These are phyloP conservation scores for Dusona sp. DNA, from an alignment of 2,888 invertebrate genomes.

Conservation along the genomic window DNA sequence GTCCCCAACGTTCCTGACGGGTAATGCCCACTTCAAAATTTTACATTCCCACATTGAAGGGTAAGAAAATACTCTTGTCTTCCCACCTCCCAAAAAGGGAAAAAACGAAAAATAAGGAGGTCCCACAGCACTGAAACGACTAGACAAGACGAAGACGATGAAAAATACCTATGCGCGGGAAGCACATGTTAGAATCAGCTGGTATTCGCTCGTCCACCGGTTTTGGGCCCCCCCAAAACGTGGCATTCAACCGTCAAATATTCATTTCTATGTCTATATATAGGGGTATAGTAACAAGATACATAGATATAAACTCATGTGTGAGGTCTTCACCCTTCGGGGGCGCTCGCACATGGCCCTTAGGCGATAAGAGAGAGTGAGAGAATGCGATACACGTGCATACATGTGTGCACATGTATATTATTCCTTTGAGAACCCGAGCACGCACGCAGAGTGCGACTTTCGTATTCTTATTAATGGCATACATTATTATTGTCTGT, in stretches of 20 bases:
- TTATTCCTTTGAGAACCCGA: conserved; percentile 67
- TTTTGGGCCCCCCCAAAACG: conserved; percentile 71
- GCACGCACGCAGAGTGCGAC: conserved; percentile 75
- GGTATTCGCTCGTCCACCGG: conserved; percentile 76
- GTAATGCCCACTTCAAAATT: neutral
- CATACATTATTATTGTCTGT: conserved; percentile 80
- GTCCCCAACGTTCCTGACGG: neutral
- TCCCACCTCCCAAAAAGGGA: neutral
- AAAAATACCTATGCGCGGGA: conserved; percentile 78
- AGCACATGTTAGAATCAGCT: conserved; percentile 83
- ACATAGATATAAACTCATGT: neutral
- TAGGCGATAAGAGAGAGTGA: conserved; percentile 69
- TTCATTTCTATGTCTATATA: conserved; percentile 32
- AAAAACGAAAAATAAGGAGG: conserved; percentile 7
- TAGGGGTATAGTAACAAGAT: neutral
- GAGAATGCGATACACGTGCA: conserved; percentile 63
- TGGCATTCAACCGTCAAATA: conserved; percentile 79
- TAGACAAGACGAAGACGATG: conserved; percentile 55
- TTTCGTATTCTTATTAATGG: conserved; percentile 81
- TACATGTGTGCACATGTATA: conserved; percentile 61
- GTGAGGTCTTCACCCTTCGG: conserved; percentile 75
- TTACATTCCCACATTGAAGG: conserved; percentile 22
- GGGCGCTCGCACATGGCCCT: conserved; percentile 80
- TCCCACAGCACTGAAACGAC: conserved; percentile 5
- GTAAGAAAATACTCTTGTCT: conserved; percentile 28